Conservation (phyloP, 1,140 invertebrate genomes). For the Latrodectus geometricus region DNA sequence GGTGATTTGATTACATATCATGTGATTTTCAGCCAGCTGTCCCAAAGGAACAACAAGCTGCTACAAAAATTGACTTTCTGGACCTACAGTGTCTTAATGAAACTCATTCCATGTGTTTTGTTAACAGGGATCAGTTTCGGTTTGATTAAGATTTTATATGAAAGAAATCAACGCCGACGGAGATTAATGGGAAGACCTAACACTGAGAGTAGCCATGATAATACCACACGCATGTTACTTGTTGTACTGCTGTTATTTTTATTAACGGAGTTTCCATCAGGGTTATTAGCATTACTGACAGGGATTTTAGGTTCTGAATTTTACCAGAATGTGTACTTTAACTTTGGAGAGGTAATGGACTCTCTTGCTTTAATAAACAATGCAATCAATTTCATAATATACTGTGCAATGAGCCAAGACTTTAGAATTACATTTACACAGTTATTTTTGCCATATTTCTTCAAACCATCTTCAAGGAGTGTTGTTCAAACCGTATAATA, state of each 20-base stretch:
- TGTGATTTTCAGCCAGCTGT: conserved; percentile 74
- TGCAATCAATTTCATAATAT: conserved; percentile 92
- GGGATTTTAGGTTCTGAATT: conserved; percentile 79
- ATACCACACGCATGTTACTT: conserved; percentile 90
- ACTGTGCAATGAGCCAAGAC: conserved; percentile 93
- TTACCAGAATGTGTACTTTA: conserved; percentile 81
- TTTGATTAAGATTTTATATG: conserved; percentile 74
- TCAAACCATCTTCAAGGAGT: too few species aligned
- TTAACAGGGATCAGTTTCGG: conserved; percentile 84
- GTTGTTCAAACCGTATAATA: too few species aligned
- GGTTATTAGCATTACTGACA: conserved; percentile 82
- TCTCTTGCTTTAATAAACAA: conserved; percentile 90
- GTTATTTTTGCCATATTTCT: conserved; percentile 72
- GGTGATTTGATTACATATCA: conserved; percentile 71
- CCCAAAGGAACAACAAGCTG: conserved; percentile 73
- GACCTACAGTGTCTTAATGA: conserved; percentile 86
- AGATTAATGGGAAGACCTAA: conserved; percentile 73
- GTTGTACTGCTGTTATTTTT: conserved; percentile 78
- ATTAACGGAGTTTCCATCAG: conserved; percentile 79
- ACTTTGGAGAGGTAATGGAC: conserved; percentile 84
- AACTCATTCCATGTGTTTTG: conserved; percentile 84
- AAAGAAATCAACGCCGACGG: conserved; percentile 77
- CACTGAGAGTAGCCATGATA: conserved; percentile 71
- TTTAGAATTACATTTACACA: conserved; percentile 87
- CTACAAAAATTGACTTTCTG: conserved; percentile 83